Conservation (phyloP, 2,888 invertebrate genomes). For the Drosophila infuscata region DNA sequence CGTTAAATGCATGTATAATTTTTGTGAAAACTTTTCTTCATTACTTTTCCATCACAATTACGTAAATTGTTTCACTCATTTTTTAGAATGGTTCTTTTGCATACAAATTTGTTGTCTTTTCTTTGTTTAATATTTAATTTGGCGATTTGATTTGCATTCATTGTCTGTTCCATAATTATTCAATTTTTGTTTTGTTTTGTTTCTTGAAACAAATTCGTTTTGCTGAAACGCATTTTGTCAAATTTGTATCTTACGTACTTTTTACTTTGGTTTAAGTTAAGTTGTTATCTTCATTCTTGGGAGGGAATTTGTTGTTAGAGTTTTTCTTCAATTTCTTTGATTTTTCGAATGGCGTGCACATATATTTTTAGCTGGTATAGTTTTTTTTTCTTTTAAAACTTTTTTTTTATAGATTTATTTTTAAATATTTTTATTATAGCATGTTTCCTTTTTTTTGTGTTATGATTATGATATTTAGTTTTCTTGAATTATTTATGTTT, state of each 20-base stretch:
- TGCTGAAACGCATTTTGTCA: slow-evolving; percentile 71
- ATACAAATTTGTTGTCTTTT: slow-evolving; percentile 17
- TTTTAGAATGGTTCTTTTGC: slow-evolving; percentile 21
- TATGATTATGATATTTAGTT: slow-evolving; percentile 17
- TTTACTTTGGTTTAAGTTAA: slow-evolving; percentile 32
- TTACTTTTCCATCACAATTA: slow-evolving; percentile 12
- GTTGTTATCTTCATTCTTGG: slow-evolving; percentile 49
- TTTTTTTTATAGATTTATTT: not conserved
- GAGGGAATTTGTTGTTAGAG: slow-evolving; percentile 63
- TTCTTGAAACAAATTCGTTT: slow-evolving; percentile 72
- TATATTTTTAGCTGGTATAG: slow-evolving; percentile 40
- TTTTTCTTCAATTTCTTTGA: slow-evolving; percentile 20
- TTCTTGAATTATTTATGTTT: not conserved
- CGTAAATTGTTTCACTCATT: slow-evolving; percentile 27
- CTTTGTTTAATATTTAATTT: slow-evolving; percentile 53
- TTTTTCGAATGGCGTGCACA: slow-evolving; percentile 39
- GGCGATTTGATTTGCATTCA: slow-evolving; percentile 59
- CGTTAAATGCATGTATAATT: slow-evolving; percentile 41
- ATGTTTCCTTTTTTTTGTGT: slow-evolving; percentile 12
- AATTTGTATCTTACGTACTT: slow-evolving; percentile 40
- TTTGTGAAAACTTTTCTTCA: slow-evolving; percentile 22
- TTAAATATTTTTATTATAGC: slow-evolving; percentile 13
- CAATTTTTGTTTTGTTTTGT: slow-evolving; percentile 37
- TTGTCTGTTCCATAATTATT: slow-evolving; percentile 53
- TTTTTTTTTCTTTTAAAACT: slow-evolving; percentile 5